phyloP scores from a whole-genome alignment of 2,797 vertebrate species.

The Cichlasoma orientale region DNA sequence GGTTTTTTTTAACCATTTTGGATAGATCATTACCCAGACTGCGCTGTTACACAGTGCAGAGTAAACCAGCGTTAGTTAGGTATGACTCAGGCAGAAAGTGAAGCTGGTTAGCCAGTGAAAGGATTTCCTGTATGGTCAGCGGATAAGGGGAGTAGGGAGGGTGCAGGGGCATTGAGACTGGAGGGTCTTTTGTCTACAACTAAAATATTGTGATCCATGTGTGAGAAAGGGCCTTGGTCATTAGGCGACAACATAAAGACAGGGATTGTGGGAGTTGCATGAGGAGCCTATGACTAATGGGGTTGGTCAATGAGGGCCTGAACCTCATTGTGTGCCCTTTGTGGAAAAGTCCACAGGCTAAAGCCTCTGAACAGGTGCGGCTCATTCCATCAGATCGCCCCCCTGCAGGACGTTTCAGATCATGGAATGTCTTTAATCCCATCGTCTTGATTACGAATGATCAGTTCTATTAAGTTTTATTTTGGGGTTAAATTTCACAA shows the following conservation, averaged over 20 bases:
- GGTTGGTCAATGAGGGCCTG: constrained; percentile 80
- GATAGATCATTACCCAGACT: constrained; percentile 51
- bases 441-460: constrained; percentile 63
- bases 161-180: constrained; percentile 55
- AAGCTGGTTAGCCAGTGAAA: constrained; percentile 60
- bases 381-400: constrained; percentile 75
- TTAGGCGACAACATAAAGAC: constrained; percentile 76
- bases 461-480: constrained; percentile 49
- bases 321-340: constrained; percentile 81
- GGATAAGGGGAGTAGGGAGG: constrained; percentile 43
- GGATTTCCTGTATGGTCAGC: constrained; percentile 72
- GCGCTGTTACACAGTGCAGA: background rate
- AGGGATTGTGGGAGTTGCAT: constrained; percentile 74
- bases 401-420: constrained; percentile 69
- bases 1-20: constrained; percentile 50
- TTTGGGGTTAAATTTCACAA: constrained; percentile 18
- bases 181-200: constrained; percentile 69
- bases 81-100: constrained; percentile 58
- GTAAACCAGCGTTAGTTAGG: constrained; percentile 33
- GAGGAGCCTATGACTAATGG: constrained; percentile 82
- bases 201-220: constrained; percentile 81
- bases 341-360: constrained; percentile 76
- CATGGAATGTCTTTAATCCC: constrained; percentile 75
- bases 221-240: constrained; percentile 77
- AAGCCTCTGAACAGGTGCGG: constrained; percentile 80